Evolutionary conservation across 2,113 vertebrate species (phyloP), one percentile per base, ranked within the genome.

Genomic region (Bujurquina vittata): DNA sequence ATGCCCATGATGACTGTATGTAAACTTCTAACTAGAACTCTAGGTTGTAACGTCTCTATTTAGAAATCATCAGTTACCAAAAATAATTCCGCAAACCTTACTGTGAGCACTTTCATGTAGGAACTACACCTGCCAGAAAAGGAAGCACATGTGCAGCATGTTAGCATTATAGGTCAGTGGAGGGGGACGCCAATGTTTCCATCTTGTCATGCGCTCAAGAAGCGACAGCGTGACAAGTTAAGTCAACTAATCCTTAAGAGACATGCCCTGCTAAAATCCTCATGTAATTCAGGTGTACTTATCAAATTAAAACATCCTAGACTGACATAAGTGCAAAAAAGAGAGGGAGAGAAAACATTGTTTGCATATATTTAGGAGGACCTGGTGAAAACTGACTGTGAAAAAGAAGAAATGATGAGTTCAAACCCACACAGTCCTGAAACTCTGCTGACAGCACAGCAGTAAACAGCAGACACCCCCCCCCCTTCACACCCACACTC

Each of bases 351-450:
- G 17, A 75, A 33, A 60, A 54, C 5, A 31, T 1, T 33, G 55
- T 84, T 75, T 23, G 18, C 7, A 46, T 54, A 69, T 79, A 76
- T 89, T 33, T 35, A 60, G 14, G 22, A 31, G 46, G 18, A 8
- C 10, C 33, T 46, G 59, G 26, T 87, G 46, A 77, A 83, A 81
- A 80, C 4, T 40, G 29, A 46, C 43, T 83, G 14, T 63, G 72
- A 81, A 62, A 75, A 52, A 59, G 58, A 46, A 46, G 33, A 77
- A 73, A 40, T 6, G 52, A 84, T 58, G 85, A 88, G n/a, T 83
- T 84, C n/a, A 78, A 85, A 76, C 87, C 78, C 87, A 88, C 77
- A 2, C 84, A 80, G 79, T 76, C 55, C 84, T 80, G 60, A 80
- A 80, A 85, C 63, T 86, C 80, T 75, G 56, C 63, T 80, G 55